Percentiles rank a stretch among this genome's conserved stretches.
phyloP scores from a whole-genome alignment of 2,888 invertebrate genomes.

The Nebria salina region DNA sequence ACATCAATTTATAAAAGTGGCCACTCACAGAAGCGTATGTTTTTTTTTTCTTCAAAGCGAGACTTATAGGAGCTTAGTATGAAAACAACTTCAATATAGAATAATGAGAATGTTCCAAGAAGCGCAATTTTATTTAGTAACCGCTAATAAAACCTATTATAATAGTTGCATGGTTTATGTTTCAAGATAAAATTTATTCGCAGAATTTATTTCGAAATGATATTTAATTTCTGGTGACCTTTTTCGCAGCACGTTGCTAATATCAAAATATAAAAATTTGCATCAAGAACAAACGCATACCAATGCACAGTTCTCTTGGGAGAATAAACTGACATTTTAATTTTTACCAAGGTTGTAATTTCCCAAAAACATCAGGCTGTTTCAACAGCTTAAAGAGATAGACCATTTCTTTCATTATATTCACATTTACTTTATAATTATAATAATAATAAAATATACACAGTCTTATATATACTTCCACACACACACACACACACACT shows the following conservation, averaged over 20 bases:
- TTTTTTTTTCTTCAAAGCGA: too few species aligned
- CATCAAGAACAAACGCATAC: not conserved
- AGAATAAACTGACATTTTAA: conserved; percentile 16
- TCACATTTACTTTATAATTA: too few species aligned
- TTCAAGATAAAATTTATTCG: not conserved
- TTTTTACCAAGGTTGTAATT: conserved; percentile 7
- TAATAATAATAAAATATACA: too few species aligned
- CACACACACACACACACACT: too few species aligned
- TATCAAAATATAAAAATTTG: not conserved
- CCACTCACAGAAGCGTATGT: too few species aligned
- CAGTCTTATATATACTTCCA: too few species aligned
- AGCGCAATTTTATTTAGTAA: too few species aligned
- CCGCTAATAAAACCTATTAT: too few species aligned
- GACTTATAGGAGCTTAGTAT: too few species aligned
- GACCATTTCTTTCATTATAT: not conserved
- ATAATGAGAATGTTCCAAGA: too few species aligned
- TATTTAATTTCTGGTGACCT: conserved; percentile 6
- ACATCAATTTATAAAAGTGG: not conserved
- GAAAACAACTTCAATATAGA: too few species aligned
- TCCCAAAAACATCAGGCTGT: not conserved
- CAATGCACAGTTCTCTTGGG: conserved; percentile 3
- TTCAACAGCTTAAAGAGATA: not conserved
- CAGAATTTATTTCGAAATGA: not conserved
- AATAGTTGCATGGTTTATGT: not conserved
- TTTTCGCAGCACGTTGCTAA: not conserved